phyloP scores from a whole-genome alignment of 1,140 invertebrate species.

The Calephelis virginiensis region DNA sequence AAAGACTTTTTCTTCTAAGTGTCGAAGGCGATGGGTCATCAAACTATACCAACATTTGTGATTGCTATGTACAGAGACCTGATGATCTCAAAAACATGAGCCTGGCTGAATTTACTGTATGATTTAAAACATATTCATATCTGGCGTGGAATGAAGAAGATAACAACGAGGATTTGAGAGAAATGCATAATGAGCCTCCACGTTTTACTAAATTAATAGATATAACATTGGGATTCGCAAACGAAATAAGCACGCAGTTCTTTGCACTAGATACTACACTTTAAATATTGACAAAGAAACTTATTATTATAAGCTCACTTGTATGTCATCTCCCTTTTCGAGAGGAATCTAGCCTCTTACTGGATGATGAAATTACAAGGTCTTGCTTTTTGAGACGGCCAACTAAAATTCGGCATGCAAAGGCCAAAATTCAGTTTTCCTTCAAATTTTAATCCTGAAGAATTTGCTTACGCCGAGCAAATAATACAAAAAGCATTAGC shows the following conservation, averaged over 20 bases:
- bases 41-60: no score
- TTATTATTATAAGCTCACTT: conserved; percentile 16
- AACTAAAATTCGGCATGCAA: neutral
- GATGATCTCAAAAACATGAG: no score
- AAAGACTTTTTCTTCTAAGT: neutral
- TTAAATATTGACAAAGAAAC: neutral
- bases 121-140: no score
- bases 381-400: conserved; percentile 22
- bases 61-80: no score
- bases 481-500: conserved; percentile 24
- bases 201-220: no score
- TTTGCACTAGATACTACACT: no score
- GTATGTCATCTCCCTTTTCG: conserved; percentile 20
- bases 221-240: no score
- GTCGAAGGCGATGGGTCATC: neutral
- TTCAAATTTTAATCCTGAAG: conserved; percentile 7
- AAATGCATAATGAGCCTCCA: no score
- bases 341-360: neutral
- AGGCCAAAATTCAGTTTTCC: neutral
- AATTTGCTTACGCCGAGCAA: conserved; percentile 24
- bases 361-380: neutral
- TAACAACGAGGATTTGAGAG: no score
- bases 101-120: no score
- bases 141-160: no score
- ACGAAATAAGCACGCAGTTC: no score